Evolutionary conservation across 64 coral and sea anemone species (phyloP).

Genomic region (Exaiptasia diaphana): DNA sequence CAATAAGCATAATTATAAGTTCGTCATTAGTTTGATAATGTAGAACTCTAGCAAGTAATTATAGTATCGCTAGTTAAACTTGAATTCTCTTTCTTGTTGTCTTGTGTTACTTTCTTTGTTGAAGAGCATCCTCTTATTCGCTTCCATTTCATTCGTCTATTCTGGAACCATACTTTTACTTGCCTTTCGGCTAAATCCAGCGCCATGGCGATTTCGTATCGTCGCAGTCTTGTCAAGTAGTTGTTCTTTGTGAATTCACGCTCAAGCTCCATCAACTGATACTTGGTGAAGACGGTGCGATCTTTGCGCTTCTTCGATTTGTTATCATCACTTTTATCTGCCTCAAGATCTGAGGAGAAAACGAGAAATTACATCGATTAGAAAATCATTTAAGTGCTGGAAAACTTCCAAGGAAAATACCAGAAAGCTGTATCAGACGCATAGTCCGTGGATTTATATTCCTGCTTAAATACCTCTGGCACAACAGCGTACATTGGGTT

Average conservation of each 20-base stretch:
- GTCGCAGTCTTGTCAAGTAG: constrained; percentile 48
- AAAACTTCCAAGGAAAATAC: too few species aligned
- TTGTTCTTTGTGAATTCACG: constrained; percentile 50
- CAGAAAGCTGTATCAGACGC: too few species aligned
- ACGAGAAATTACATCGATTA: not conserved
- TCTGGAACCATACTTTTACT: constrained; percentile 69
- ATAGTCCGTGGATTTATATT: too few species aligned
- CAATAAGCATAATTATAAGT: too few species aligned
- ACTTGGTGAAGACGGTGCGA: constrained; percentile 62
- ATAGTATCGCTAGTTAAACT: too few species aligned
- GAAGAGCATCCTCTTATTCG: not conserved
- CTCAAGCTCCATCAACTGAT: constrained; percentile 54
- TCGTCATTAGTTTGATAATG: too few species aligned
- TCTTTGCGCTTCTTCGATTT: constrained; percentile 49
- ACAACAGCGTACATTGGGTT: too few species aligned
- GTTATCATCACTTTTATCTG: constrained; percentile 27
- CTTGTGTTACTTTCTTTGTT: not conserved
- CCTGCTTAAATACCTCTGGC: too few species aligned
- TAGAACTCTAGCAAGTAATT: too few species aligned
- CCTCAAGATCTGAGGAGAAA: constrained; percentile 17
- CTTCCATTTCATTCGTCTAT: constrained; percentile 67
- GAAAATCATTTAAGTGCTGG: too few species aligned
- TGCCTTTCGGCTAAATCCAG: constrained; percentile 59
- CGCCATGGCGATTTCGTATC: constrained; percentile 48
- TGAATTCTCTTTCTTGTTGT: not conserved